Evolutionary conservation across 1,140 invertebrate species (phyloP).

Genomic region (Cydia strobilella): DNA sequence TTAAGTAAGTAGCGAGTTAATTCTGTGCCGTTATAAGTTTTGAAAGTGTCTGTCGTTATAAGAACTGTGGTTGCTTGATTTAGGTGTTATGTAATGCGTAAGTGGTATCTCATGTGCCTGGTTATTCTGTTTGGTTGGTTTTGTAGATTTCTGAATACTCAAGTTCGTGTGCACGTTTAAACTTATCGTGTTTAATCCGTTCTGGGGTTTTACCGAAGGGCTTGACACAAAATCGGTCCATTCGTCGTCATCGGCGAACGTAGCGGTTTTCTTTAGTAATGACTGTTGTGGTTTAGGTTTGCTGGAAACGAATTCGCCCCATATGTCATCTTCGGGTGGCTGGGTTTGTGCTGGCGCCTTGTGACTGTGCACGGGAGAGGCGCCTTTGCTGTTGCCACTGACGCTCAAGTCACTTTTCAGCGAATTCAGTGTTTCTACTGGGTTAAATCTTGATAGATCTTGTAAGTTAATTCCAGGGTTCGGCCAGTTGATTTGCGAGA

Average conservation of each 20-base stretch:
- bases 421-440: conserved; percentile 72
- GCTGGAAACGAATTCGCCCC: conserved; percentile 82
- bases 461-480: conserved; percentile 84
- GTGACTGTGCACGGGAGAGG: conserved; percentile 57
- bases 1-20: conserved; percentile 35
- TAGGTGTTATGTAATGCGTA: conserved; percentile 72
- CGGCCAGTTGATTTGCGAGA: conserved; percentile 83
- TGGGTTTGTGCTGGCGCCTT: conserved; percentile 51
- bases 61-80: conserved; percentile 54
- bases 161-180: conserved; percentile 71
- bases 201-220: conserved; percentile 67
- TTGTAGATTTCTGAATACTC: conserved; percentile 57
- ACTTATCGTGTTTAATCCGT: conserved; percentile 72
- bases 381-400: conserved; percentile 53
- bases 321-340: conserved; percentile 79
- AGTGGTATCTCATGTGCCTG: conserved; percentile 66
- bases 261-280: conserved; percentile 56
- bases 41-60: conserved; percentile 71
- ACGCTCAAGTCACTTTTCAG: conserved; percentile 61
- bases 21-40: conserved; percentile 74
- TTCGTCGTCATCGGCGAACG: conserved; percentile 80
- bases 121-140: conserved; percentile 51
- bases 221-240: conserved; percentile 85
- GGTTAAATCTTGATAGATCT: conserved; percentile 82
- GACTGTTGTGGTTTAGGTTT: conserved; percentile 59